A percentile compares a stretch with the other conserved stretches of the same genome.
These are phyloP conservation scores for Mylabris sibirica DNA, from an alignment of 2,888 invertebrate genomes.

Conservation along the genomic window DNA sequence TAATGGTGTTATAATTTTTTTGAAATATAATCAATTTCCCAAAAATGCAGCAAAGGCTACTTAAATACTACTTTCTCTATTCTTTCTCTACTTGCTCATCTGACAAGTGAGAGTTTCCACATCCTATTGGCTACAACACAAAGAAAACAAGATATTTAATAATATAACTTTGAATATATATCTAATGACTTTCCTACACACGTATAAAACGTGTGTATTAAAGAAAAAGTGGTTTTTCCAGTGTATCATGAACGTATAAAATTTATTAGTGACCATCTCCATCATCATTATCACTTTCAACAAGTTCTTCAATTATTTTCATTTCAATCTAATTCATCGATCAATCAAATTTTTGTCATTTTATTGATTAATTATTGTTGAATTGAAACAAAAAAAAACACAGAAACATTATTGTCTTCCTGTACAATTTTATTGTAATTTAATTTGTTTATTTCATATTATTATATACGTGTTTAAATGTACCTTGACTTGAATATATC, in stretches of 20 bases:
- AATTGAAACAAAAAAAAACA: too few species aligned
- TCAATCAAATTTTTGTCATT: too few species aligned
- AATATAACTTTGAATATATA: background rate
- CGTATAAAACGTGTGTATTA: constrained; percentile 14
- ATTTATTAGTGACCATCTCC: background rate
- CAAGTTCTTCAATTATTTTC: too few species aligned
- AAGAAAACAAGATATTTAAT: background rate
- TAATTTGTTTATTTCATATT: too few species aligned
- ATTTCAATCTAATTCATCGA: too few species aligned
- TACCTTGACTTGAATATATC: background rate
- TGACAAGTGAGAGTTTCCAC: constrained; percentile 29
- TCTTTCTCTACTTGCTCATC: constrained; percentile 29
- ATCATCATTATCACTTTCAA: too few species aligned
- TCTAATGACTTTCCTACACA: background rate
- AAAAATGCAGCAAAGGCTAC: constrained; percentile 24
- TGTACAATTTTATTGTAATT: too few species aligned
- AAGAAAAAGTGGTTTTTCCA: constrained; percentile 16
- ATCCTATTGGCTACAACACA: background rate
- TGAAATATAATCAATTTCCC: background rate
- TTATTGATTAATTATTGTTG: too few species aligned
- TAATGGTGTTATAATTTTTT: background rate
- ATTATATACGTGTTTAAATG: too few species aligned
- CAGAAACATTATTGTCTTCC: too few species aligned
- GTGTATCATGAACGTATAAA: background rate
- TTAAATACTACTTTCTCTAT: too few species aligned